phyloP scores from a whole-genome alignment of 2,797 vertebrate genomes.

The Cirrhinus molitorella region DNA sequence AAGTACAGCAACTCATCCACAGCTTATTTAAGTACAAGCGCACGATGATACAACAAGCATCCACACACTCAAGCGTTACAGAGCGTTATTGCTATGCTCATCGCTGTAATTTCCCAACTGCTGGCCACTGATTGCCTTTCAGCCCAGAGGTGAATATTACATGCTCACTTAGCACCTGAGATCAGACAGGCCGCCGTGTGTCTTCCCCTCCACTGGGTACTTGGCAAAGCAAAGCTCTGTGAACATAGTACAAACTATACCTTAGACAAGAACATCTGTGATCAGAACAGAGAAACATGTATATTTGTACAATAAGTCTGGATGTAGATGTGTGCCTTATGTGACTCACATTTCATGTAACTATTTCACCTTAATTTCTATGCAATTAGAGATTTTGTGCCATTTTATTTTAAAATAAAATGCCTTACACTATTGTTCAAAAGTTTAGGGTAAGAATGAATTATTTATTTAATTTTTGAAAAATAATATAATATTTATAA shows the following conservation, averaged over 20 bases:
- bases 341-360: not conserved
- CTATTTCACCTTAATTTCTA: not conserved
- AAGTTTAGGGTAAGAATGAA: not conserved
- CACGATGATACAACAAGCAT: constrained; percentile 46
- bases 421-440: not conserved
- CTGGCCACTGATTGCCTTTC: constrained; percentile 80
- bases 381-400: not conserved
- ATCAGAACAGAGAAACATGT: constrained; percentile 13
- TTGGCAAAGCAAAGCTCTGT: constrained; percentile 72
- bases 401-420: not conserved
- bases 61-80: constrained; percentile 55
- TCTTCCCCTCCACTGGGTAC: constrained; percentile 79
- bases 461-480: not conserved
- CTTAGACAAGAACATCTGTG: constrained; percentile 53
- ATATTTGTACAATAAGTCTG: constrained; percentile 16
- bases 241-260: constrained; percentile 57
- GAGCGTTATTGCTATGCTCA: constrained; percentile 67
- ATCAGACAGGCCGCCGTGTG: constrained; percentile 79
- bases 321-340: not conserved
- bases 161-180: constrained; percentile 83
- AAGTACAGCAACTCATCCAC: constrained; percentile 16
- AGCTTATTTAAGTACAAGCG: constrained; percentile 42
- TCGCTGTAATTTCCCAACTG: constrained; percentile 74
- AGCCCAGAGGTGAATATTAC: constrained; percentile 82
- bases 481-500: no score